Evolutionary conservation across 2,888 invertebrate genomes (phyloP).

Genomic region (Pecten maximus): DNA sequence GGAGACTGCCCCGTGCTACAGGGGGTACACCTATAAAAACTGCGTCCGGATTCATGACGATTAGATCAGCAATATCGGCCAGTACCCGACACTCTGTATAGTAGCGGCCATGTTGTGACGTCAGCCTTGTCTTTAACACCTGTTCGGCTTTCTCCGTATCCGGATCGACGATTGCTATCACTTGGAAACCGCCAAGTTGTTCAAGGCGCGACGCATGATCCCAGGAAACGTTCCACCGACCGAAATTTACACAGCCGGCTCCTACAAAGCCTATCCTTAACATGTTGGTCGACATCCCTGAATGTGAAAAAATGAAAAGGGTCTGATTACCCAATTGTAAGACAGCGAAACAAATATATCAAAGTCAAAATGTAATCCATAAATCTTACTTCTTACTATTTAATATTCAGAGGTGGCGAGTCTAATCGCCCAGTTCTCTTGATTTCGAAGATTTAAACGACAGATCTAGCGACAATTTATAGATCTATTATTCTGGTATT

Average conservation of each 20-base stretch:
- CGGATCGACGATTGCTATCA: slow-evolving; percentile 52
- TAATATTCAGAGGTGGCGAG: too few species aligned
- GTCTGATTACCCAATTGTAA: neutral
- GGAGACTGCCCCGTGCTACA: slow-evolving; percentile 44
- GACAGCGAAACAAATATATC: neutral
- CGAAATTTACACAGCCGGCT: slow-evolving; percentile 54
- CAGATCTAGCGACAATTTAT: too few species aligned
- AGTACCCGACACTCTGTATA: slow-evolving; percentile 50
- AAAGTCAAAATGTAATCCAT: neutral
- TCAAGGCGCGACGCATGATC: slow-evolving; percentile 53
- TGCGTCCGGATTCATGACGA: slow-evolving; percentile 48
- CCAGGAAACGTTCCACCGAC: slow-evolving; percentile 48
- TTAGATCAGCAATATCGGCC: slow-evolving; percentile 26
- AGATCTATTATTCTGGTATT: too few species aligned
- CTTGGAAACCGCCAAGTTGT: slow-evolving; percentile 45
- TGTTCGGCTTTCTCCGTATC: slow-evolving; percentile 42
- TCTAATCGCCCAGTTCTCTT: too few species aligned
- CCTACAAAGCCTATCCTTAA: slow-evolving; percentile 51
- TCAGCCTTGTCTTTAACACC: slow-evolving; percentile 28
- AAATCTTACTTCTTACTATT: too few species aligned
- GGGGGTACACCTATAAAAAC: slow-evolving; percentile 56
- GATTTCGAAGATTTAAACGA: too few species aligned
- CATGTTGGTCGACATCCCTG: neutral
- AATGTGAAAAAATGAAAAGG: too few species aligned
- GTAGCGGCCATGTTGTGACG: slow-evolving; percentile 38